Evolutionary conservation across 2,888 invertebrate genomes (phyloP).

Genomic region (Corbicula japonica): DNA sequence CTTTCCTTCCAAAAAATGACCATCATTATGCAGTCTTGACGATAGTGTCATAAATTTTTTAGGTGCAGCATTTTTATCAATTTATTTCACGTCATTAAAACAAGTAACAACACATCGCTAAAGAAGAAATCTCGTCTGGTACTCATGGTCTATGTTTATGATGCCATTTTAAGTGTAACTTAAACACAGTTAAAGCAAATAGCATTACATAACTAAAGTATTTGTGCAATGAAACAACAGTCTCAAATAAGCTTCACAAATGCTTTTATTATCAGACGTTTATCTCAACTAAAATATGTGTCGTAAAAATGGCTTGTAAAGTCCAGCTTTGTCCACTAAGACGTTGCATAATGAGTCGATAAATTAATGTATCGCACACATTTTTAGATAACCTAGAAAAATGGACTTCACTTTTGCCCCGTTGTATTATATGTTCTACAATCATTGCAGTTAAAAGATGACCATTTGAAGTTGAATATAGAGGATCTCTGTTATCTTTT

Average conservation of each 20-base stretch:
- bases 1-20: too few relatives aligned
- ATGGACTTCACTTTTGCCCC: conserved; percentile 12
- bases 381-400: conserved; percentile 56
- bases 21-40: too few relatives aligned
- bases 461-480: conserved; percentile 15
- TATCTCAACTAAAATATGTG: conserved; percentile 65
- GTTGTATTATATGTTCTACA: conserved; percentile 15
- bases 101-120: conserved; percentile 1
- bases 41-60: too few relatives aligned
- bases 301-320: conserved; percentile 59
- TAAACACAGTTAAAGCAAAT: conserved; percentile 35
- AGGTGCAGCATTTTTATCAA: conserved; percentile 26
- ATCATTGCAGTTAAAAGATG: background rate
- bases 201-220: conserved; percentile 39
- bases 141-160: conserved; percentile 44
- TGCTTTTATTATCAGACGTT: conserved; percentile 61
- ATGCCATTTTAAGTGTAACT: conserved; percentile 39
- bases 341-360: conserved; percentile 57
- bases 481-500: conserved; percentile 20
- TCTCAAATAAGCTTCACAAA: conserved; percentile 59
- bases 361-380: conserved; percentile 62
- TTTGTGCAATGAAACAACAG: conserved; percentile 24
- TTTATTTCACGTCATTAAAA: conserved; percentile 37
- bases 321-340: conserved; percentile 61
- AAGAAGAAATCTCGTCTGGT: conserved; percentile 49